A percentile compares a stretch with the other conserved stretches of the same genome.
These are phyloP conservation scores for Clarias fuscus DNA, from an alignment of 2,797 vertebrate species.

Conservation along the genomic window DNA sequence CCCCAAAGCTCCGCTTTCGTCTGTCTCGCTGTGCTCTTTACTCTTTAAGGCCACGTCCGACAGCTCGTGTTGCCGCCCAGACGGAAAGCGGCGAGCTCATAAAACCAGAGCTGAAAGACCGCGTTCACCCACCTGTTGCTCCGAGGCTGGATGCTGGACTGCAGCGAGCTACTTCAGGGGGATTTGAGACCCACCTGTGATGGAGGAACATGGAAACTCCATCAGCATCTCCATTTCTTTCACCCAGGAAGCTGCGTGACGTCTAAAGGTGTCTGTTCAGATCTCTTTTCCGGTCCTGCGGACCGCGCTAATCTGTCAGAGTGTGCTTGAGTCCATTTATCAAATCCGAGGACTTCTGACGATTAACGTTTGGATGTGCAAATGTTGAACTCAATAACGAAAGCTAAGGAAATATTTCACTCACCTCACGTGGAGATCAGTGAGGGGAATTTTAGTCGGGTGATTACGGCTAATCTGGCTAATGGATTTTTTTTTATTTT, in stretches of 20 bases:
- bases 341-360: not conserved
- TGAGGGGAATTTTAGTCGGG: not conserved
- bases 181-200: constrained; percentile 78
- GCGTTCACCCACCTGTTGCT: constrained; percentile 77
- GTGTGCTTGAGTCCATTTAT: constrained; percentile 23
- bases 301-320: not conserved
- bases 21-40: constrained; percentile 49
- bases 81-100: constrained; percentile 72
- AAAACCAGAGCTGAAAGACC: constrained; percentile 64
- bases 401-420: not conserved
- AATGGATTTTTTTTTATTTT: not conserved
- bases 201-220: constrained; percentile 57
- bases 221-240: constrained; percentile 29
- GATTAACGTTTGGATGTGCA: not conserved
- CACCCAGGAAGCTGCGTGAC: not conserved
- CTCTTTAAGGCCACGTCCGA: constrained; percentile 63
- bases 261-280: not conserved
- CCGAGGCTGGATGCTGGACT: constrained; percentile 46
- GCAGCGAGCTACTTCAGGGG: constrained; percentile 43
- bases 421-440: not conserved
- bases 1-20: constrained; percentile 25
- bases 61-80: constrained; percentile 74
- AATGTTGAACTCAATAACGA: constrained; percentile 7
- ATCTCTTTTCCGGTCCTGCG: not conserved
- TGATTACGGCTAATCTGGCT: not conserved